Conservation (phyloP, 1,140 invertebrate genomes). For the Lordiphosa mommai region DNA sequence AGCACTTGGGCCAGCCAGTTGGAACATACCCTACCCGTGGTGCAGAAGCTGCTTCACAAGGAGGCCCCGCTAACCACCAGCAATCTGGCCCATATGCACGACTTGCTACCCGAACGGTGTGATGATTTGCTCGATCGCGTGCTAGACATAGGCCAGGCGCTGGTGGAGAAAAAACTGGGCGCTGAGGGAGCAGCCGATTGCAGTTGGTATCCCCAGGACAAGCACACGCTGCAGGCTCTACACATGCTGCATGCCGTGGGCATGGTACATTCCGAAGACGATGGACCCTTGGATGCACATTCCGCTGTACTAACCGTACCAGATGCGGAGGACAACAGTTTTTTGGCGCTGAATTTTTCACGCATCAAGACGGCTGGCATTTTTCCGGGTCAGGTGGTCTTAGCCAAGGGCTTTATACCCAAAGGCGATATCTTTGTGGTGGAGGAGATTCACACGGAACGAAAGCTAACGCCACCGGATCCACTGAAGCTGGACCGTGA, state of each 20-base stretch:
- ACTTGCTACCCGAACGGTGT: constrained; percentile 47
- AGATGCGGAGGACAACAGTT: constrained; percentile 79
- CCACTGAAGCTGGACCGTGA: constrained; percentile 79
- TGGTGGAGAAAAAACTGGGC: constrained; percentile 55
- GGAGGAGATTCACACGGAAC: constrained; percentile 83
- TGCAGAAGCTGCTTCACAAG: constrained; percentile 46
- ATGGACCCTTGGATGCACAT: constrained; percentile 85
- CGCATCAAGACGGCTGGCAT: constrained; percentile 86
- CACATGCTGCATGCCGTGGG: constrained; percentile 81
- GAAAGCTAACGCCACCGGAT: constrained; percentile 46
- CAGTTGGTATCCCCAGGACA: constrained; percentile 61
- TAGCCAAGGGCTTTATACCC: constrained; percentile 86
- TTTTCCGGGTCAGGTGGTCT: constrained; percentile 92
- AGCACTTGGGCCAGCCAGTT: constrained; percentile 40
- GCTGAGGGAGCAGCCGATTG: constrained; percentile 35
- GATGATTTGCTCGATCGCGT: constrained; percentile 49
- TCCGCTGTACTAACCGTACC: constrained; percentile 87
- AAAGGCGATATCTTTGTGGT: constrained; percentile 85
- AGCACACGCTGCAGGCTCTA: constrained; percentile 44
- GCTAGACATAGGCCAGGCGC: constrained; percentile 31
- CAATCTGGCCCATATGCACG: constrained; percentile 59
- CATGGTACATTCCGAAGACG: constrained; percentile 86
- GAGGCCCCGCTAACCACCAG: constrained; percentile 22
- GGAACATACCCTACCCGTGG: constrained; percentile 42
- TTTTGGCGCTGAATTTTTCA: constrained; percentile 82